Conservation (phyloP, 2,888 invertebrate genomes). For the Frankliniella intonsa region DNA sequence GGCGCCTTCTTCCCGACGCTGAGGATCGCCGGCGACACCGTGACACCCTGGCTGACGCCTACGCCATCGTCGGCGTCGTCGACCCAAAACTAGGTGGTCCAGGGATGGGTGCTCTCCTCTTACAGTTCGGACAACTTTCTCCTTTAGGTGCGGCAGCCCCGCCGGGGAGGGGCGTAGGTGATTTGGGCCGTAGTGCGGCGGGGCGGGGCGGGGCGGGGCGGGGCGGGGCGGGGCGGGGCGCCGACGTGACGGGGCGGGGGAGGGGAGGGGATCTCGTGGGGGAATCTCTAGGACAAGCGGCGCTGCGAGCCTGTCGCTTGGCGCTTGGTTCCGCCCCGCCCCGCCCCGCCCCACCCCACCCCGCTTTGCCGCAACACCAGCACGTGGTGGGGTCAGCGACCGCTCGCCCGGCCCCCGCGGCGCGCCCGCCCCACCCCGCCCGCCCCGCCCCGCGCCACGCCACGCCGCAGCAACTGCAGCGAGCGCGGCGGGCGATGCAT, state of each 20-base stretch:
- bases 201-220: background rate
- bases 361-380: background rate
- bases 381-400: conserved; percentile 1
- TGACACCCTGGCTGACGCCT: too few species aligned
- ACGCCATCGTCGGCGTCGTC: too few species aligned
- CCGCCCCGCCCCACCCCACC: background rate
- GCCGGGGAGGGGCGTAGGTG: too few species aligned
- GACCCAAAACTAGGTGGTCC: too few species aligned
- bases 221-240: background rate
- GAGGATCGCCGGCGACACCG: too few species aligned
- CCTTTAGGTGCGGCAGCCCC: too few species aligned
- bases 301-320: background rate
- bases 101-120: too few species aligned
- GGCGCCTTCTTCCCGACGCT: too few species aligned
- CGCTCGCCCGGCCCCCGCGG: background rate
- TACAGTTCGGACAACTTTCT: too few species aligned
- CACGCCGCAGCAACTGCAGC: background rate
- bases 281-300: background rate
- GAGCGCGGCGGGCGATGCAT: too few species aligned
- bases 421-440: background rate
- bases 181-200: background rate
- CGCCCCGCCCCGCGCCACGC: background rate
- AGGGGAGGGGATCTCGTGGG: background rate
- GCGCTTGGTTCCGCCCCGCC: background rate
- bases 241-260: background rate